phyloP scores from a whole-genome alignment of 2,888 invertebrate species.

The Itoplectis maculator region DNA sequence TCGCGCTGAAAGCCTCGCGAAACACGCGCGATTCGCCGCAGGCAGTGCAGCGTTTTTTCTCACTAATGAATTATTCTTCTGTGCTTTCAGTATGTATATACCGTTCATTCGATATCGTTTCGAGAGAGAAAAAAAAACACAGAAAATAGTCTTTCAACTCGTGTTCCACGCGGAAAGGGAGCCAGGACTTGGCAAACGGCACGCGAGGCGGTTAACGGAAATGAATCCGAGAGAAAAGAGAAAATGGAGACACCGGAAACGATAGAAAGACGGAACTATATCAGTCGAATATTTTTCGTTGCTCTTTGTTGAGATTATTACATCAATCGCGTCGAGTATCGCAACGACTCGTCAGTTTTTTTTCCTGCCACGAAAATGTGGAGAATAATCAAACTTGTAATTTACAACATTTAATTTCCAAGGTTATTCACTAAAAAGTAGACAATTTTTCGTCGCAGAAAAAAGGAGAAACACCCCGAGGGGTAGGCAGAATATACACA shows the following conservation, averaged over 20 bases:
- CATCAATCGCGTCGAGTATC: neutral
- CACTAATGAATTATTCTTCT: slow-evolving; percentile 80
- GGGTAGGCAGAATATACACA: no score
- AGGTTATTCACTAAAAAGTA: neutral
- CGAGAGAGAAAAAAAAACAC: slow-evolving; percentile 18
- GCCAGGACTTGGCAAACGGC: slow-evolving; percentile 4
- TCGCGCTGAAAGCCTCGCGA: slow-evolving; percentile 3
- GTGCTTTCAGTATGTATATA: slow-evolving; percentile 79
- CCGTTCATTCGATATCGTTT: slow-evolving; percentile 38
- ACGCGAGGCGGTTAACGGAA: slow-evolving; percentile 14
- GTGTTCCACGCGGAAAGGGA: slow-evolving; percentile 16
- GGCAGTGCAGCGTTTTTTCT: slow-evolving; percentile 68
- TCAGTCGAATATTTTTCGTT: slow-evolving; percentile 28
- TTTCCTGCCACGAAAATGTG: no score
- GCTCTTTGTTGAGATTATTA: slow-evolving; percentile 25
- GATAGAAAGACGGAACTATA: slow-evolving; percentile 23
- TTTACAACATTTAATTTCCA: no score
- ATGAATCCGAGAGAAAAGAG: neutral
- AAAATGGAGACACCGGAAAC: slow-evolving; percentile 9
- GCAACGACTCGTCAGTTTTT: neutral
- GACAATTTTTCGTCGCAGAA: no score
- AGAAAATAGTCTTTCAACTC: slow-evolving; percentile 26
- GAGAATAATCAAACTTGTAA: no score
- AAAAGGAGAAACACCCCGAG: no score
- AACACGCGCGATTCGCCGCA: slow-evolving; percentile 67